These are phyloP conservation scores for Pteropus rufus DNA, from an alignment of 2,797 vertebrate species.

Conservation along the genomic window DNA sequence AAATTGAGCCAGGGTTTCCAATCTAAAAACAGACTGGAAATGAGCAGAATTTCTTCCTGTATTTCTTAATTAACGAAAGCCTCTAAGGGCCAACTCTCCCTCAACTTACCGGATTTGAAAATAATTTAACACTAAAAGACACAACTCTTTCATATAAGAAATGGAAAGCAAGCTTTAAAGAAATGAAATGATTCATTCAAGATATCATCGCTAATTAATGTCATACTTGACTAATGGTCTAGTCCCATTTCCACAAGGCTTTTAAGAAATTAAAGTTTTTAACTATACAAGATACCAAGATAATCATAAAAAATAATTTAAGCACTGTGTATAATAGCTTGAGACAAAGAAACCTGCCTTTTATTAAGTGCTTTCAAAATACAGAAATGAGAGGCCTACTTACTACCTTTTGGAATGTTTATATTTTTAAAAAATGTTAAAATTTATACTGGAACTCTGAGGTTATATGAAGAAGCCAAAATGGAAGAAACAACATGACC, in stretches of 20 bases:
- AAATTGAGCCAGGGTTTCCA: background rate
- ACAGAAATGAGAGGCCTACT: background rate
- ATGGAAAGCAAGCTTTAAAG: background rate
- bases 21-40: background rate
- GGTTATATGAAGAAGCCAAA: constrained; percentile 16
- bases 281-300: background rate
- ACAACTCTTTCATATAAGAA: background rate
- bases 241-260: background rate
- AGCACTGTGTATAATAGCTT: background rate
- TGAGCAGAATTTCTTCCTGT: background rate
- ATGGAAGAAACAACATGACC: background rate
- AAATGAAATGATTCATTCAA: constrained; percentile 36
- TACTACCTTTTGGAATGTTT: background rate
- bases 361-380: background rate
- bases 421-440: background rate
- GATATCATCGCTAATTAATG: background rate
- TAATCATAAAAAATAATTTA: background rate
- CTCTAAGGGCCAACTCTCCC: background rate
- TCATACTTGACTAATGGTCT: background rate
- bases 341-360: background rate
- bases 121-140: background rate
- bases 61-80: constrained; percentile 45
- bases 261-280: background rate
- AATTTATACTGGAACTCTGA: background rate
- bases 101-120: background rate